Percentiles rank a stretch among this genome's conserved stretches.
phyloP scores from a whole-genome alignment of 1,140 invertebrate species.

The Drosophila bocqueti region DNA sequence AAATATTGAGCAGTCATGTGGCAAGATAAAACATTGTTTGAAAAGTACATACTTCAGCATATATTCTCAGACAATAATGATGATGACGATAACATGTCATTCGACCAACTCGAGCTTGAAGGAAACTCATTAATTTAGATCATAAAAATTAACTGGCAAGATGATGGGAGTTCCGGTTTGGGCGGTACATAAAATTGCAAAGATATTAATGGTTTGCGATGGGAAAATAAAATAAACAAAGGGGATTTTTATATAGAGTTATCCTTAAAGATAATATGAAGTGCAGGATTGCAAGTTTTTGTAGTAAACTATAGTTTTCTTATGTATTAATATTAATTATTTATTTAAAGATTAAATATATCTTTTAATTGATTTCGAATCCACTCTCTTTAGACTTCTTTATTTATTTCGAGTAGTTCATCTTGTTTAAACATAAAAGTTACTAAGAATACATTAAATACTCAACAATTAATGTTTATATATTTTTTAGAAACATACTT shows the following conservation, averaged over 20 bases:
- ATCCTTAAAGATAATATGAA: neutral
- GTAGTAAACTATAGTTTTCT: neutral
- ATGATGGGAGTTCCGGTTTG: neutral
- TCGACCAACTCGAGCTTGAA: constrained; percentile 9
- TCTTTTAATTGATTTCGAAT: too few species aligned
- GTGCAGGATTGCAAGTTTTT: neutral
- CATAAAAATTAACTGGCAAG: constrained; percentile 20
- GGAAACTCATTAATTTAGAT: constrained; percentile 39
- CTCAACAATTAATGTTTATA: too few species aligned
- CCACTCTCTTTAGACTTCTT: too few species aligned
- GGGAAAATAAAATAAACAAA: neutral
- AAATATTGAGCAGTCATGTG: constrained; percentile 63
- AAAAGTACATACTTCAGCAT: constrained; percentile 33
- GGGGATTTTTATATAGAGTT: too few species aligned
- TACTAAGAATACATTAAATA: too few species aligned
- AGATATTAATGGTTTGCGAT: constrained; percentile 2
- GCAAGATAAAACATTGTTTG: constrained; percentile 56
- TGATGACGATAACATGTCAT: constrained; percentile 17
- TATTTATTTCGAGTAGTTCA: too few species aligned
- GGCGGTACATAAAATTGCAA: neutral
- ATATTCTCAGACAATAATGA: constrained; percentile 26
- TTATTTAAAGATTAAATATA: too few species aligned
- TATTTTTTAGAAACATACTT: too few species aligned
- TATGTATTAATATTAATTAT: neutral
- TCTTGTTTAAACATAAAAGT: too few species aligned